Percentiles rank a stretch among this genome's conserved stretches.
Evolutionary conservation across 2,797 vertebrate genomes (phyloP).

Genomic region (Clarias fuscus): DNA sequence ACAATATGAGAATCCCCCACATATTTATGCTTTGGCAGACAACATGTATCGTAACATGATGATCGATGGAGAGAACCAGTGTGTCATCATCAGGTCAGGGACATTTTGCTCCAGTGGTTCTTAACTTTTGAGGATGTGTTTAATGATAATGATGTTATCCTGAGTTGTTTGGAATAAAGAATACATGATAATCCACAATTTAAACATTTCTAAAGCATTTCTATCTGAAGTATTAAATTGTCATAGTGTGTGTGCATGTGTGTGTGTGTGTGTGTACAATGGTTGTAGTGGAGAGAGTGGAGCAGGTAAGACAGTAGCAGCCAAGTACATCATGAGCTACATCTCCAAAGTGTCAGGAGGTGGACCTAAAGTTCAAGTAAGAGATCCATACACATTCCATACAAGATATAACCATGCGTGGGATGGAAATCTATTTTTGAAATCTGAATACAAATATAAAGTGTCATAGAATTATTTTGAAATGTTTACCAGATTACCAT

Average conservation of each 20-base stretch:
- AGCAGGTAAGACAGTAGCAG: slow-evolving; percentile 82
- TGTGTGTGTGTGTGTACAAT: not conserved
- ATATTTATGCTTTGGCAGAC: slow-evolving; percentile 80
- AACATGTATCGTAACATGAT: slow-evolving; percentile 83
- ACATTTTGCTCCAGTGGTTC: not conserved
- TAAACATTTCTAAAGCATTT: not conserved
- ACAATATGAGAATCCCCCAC: slow-evolving; percentile 81
- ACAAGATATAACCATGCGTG: not conserved
- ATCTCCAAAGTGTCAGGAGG: slow-evolving; percentile 83
- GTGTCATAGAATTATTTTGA: not conserved
- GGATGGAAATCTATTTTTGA: not conserved
- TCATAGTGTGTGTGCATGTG: not conserved
- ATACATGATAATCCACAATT: not conserved
- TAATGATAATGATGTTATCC: not conserved
- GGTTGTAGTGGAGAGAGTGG: slow-evolving; percentile 78
- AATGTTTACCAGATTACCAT: not conserved
- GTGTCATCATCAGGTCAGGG: slow-evolving; percentile 81
- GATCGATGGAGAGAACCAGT: slow-evolving; percentile 81
- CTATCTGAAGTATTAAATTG: not conserved
- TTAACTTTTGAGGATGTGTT: not conserved
- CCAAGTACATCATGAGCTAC: slow-evolving; percentile 85
- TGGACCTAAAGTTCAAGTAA: slow-evolving; percentile 78
- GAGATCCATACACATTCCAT: not conserved
- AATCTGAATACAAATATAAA: not conserved
- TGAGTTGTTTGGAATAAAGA: not conserved